These are phyloP conservation scores for Horisme vitalbata DNA, from an alignment of 2,888 invertebrate species.

Conservation along the genomic window DNA sequence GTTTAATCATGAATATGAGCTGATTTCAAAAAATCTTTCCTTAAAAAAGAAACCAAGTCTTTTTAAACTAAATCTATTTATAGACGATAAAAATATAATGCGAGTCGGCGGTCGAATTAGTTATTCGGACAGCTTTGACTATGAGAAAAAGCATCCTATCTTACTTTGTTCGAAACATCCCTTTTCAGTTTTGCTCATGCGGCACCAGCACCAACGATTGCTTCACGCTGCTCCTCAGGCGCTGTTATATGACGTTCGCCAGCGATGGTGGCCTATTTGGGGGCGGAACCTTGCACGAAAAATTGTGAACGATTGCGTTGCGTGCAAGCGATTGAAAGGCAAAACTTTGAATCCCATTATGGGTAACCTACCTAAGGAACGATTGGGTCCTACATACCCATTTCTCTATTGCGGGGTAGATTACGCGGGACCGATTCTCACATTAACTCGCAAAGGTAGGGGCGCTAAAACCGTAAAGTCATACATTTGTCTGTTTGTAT, in stretches of 20 bases:
- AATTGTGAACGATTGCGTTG: constrained; percentile 12
- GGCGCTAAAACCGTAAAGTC: constrained; percentile 25
- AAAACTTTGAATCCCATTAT: not conserved
- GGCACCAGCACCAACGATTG: constrained; percentile 15
- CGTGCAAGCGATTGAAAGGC: not conserved
- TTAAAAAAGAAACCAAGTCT: not conserved
- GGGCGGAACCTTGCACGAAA: constrained; percentile 20
- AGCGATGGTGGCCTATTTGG: constrained; percentile 16
- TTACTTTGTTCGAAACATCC: constrained; percentile 7
- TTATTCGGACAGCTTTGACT: constrained; percentile 8
- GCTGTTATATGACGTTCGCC: constrained; percentile 11
- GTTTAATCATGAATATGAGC: not conserved
- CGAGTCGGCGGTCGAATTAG: constrained; percentile 15
- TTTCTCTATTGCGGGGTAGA: constrained; percentile 5
- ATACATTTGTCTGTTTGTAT: not conserved
- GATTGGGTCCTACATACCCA: not conserved
- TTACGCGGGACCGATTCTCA: constrained; percentile 2
- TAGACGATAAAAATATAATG: constrained; percentile 14
- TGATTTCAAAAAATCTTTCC: not conserved
- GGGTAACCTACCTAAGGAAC: not conserved
- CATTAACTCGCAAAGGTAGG: constrained; percentile 16
- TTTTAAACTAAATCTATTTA: constrained; percentile 2
- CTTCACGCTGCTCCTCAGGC: constrained; percentile 21
- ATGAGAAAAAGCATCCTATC: constrained; percentile 18
- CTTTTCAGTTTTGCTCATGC: constrained; percentile 14